These are phyloP conservation scores for Siderastrea siderea DNA, from an alignment of 92 coral and sea anemone species.

Conservation along the genomic window DNA sequence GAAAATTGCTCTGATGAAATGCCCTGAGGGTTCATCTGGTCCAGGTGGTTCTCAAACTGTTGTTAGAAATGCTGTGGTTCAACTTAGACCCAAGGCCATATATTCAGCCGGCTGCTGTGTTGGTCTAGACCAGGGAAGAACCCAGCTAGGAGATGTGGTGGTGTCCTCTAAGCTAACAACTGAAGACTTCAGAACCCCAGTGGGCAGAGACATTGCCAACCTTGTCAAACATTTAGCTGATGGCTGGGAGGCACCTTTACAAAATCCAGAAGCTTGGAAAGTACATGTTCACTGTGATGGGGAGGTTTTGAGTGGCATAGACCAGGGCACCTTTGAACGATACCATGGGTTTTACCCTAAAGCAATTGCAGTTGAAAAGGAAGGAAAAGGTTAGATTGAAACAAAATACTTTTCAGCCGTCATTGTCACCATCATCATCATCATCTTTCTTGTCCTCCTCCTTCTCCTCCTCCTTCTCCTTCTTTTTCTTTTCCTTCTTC, in stretches of 20 bases:
- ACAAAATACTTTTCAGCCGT: no score
- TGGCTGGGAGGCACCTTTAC: constrained; percentile 53
- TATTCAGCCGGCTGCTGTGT: background rate
- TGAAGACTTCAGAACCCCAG: background rate
- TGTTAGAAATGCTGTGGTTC: constrained; percentile 13
- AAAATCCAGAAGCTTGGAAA: background rate
- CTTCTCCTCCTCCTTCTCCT: no score
- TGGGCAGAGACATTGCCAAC: constrained; percentile 21
- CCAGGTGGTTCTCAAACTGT: constrained; percentile 22
- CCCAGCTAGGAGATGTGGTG: constrained; percentile 47
- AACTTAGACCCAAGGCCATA: constrained; percentile 5
- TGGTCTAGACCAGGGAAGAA: constrained; percentile 11
- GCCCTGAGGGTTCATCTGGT: background rate
- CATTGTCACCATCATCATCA: no score
- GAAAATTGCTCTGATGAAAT: constrained; percentile 49
- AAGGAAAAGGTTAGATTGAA: no score
- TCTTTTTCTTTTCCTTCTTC: no score
- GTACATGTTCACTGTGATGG: constrained; percentile 16
- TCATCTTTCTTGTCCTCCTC: no score
- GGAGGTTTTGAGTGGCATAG: constrained; percentile 47
- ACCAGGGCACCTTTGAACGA: background rate
- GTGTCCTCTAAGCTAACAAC: constrained; percentile 9
- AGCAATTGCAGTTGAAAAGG: no score
- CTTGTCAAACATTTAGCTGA: constrained; percentile 15
- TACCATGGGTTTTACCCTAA: no score